Evolutionary conservation across 2,113 vertebrate species (phyloP).

Genomic region (Oreochromis tanganicae): DNA sequence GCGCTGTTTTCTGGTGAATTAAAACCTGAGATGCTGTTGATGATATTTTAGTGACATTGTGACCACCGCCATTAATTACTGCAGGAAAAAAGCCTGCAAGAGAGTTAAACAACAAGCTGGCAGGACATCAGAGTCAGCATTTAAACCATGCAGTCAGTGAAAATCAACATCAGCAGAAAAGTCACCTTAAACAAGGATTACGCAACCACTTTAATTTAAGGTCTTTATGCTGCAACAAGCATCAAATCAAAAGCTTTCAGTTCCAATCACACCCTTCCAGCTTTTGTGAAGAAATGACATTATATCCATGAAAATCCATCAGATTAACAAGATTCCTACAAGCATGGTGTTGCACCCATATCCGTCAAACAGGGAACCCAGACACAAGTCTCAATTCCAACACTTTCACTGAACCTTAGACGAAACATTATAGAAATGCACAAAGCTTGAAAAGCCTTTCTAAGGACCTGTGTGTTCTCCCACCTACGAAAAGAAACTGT

Average conservation of each 20-base stretch:
- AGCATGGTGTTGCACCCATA: neutral
- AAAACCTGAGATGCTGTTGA: neutral
- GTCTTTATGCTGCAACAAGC: neutral
- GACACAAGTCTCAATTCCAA: neutral
- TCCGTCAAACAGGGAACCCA: neutral
- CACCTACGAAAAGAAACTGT: neutral
- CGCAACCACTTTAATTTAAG: neutral
- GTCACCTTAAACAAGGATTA: neutral
- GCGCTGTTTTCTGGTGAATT: neutral
- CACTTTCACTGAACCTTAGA: neutral
- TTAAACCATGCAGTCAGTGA: neutral
- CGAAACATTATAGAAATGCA: neutral
- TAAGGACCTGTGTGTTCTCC: neutral
- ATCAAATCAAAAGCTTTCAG: neutral
- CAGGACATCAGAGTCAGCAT: neutral
- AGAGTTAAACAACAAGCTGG: neutral
- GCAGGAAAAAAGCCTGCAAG: neutral
- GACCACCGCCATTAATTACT: neutral
- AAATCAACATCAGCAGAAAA: neutral
- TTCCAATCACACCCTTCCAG: neutral
- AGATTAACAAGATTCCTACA: neutral
- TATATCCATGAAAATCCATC: neutral
- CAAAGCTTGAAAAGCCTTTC: neutral
- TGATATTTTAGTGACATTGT: neutral
- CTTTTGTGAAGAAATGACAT: neutral